Evolutionary conservation across 1,140 invertebrate genomes (phyloP), one percentile per base, ranked within the genome.

Genomic region (Drosophila nigromelanica): DNA sequence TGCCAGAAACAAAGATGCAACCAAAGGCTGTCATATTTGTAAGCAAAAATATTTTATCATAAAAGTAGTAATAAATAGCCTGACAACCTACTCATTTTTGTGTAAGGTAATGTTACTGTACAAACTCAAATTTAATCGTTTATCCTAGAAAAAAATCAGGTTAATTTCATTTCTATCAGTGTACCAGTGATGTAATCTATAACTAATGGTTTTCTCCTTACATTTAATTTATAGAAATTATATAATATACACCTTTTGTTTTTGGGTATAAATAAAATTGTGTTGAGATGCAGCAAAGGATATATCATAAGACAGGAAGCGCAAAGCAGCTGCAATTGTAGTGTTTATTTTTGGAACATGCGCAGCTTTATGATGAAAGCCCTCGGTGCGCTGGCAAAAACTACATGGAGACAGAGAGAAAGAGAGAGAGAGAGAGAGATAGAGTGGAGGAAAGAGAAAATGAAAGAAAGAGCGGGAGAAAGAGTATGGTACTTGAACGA

Each of bases 281-380:
- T 51, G 42, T 50, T 24, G 43, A 56, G 24, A 48, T 62, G 64
- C 56, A 61, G 69, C 14, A 73, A 73, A 68, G 48, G n/a, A 50
- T 62, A 35, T 40, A 50, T 15, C 52, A 42, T 45, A 40, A 61
- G 62, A 55, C 48, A 52, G 48, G 58, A 70, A 62, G 43, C 33
- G 39, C 24, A 48, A 40, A 50, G 30, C 7, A 35, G 14, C 54
- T 24, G 61, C 39, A 50, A 40, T 7, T 10, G 24, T 40, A 15
- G 37, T 11, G 72, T 89, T 80, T 71, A 80, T 83, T 67, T 87
- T 66, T 79, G 70, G 67, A 89, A 83, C 85, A 83, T 89, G 83
- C 83, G 83, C 83, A 89, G 85, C 70, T 89, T 85, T 82, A 77
- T 77, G 62, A 85, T 86, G 76, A 73, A 75, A 74, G 47, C 21